phyloP scores from a whole-genome alignment of 1,140 invertebrate genomes.

The Drosophila sucinea region DNA sequence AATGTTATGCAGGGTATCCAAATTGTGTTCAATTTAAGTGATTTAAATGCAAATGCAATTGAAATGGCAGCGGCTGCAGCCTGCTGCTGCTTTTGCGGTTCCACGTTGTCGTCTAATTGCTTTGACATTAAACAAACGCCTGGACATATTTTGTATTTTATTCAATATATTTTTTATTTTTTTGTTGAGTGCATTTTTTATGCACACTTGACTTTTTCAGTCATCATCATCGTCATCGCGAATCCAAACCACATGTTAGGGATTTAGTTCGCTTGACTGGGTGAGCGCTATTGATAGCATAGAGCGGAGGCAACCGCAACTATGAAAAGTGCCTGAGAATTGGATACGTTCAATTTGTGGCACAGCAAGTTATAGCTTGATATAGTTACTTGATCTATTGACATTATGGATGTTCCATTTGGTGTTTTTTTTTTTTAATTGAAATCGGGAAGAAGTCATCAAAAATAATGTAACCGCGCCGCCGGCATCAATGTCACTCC shows the following conservation, averaged over 20 bases:
- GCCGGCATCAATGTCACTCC: constrained; percentile 38
- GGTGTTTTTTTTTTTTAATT: constrained; percentile 50
- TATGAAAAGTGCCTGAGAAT: constrained; percentile 39
- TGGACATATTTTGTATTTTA: constrained; percentile 31
- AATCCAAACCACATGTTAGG: constrained; percentile 66
- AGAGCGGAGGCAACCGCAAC: constrained; percentile 48
- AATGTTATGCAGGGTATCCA: constrained; percentile 1
- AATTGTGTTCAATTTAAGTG: constrained; percentile 48
- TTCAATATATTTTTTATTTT: constrained; percentile 35
- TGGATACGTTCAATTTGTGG: constrained; percentile 62
- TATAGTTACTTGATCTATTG: constrained; percentile 69
- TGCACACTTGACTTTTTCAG: constrained; percentile 7
- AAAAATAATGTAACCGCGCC: constrained; percentile 29
- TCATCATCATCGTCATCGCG: constrained; percentile 10
- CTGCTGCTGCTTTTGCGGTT: constrained; percentile 25
- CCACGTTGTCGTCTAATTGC: constrained; percentile 39
- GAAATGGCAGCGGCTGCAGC: constrained; percentile 38
- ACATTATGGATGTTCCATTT: constrained; percentile 48
- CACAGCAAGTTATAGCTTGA: constrained; percentile 16
- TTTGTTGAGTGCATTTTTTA: constrained; percentile 37
- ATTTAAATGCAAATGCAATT: constrained; percentile 53
- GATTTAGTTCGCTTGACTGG: constrained; percentile 51
- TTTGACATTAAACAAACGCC: constrained; percentile 40
- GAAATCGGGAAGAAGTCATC: constrained; percentile 47
- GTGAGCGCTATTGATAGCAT: constrained; percentile 67